Evolutionary conservation across 2,888 invertebrate species (phyloP), one percentile per base, ranked within the genome.

Genomic region (Mycalesis mineus): DNA sequence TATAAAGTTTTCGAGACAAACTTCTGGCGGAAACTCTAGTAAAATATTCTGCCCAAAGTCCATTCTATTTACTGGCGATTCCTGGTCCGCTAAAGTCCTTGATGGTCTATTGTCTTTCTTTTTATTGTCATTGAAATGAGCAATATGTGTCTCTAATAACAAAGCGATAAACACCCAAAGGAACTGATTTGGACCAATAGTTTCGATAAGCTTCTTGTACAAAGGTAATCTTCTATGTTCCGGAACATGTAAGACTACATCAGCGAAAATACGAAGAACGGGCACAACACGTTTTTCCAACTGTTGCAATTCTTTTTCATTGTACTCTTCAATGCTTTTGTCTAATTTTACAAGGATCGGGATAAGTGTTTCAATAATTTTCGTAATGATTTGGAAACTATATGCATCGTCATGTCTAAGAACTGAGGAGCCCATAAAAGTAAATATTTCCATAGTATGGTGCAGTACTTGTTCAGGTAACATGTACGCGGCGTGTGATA

Each of bases 401-500:
- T 98, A 98, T 0, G 95, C 94, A 72, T 98, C 98, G 75, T 99
- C 98, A 68, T 97, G 97, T 8, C 98, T 92, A 0, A 98, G 89
- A 8, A 99, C 94, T 0, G 96, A 96, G 0, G 95, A 95, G 0
- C 99, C 99, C 94, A 99, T 97, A 74, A 99, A 99, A 0, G 98
- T 98, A 77, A 99, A 99, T 68, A 99, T 96, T 17, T 97, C 95
- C 94, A 99, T 98, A 3, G 98, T 95, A 71, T 98, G 97, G 74
- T 97, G 95, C 13, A 98, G 85, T 0, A 99, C 96, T 83, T 95
- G 94, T 60, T 94, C 93, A 0, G 97, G 97, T 57, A 95, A 91
- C 72, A 96, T 91, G 29, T 91, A 91, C 0, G 97, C 96, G 11
- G 95, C 94, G 57, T 95, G 92, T 0, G 96, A 93, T 1, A 99